Evolutionary conservation across 2,113 vertebrate genomes (phyloP).

Genomic region (Apodemus speciosus): DNA sequence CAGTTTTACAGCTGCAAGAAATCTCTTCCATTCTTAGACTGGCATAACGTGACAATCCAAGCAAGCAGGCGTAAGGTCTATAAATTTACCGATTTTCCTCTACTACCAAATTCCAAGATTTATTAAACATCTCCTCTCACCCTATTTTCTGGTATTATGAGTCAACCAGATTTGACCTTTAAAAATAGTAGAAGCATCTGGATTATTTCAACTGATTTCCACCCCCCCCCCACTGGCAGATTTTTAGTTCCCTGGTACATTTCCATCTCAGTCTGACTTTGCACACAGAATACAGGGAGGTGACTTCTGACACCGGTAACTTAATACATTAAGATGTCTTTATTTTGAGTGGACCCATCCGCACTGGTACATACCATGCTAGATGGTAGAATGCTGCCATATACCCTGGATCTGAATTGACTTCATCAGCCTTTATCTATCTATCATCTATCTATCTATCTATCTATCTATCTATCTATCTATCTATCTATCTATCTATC

Average conservation of each 20-base stretch:
- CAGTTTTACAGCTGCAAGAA: slow-evolving; percentile 80
- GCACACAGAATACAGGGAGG: neutral
- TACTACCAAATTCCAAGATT: slow-evolving; percentile 74
- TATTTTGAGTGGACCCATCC: slow-evolving; percentile 35
- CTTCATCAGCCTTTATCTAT: neutral
- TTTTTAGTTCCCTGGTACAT: slow-evolving; percentile 29
- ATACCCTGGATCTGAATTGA: slow-evolving; percentile 2
- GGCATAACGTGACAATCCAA: slow-evolving; percentile 75
- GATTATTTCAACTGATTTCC: slow-evolving; percentile 68
- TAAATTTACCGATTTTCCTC: slow-evolving; percentile 74
- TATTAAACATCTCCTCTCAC: slow-evolving; percentile 75
- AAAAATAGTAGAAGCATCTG: slow-evolving; percentile 72
- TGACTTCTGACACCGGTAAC: slow-evolving; percentile 31
- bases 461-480: no score
- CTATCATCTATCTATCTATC: neutral
- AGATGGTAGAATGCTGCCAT: slow-evolving; percentile 22
- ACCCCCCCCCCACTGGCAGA: neutral
- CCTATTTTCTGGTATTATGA: slow-evolving; percentile 59
- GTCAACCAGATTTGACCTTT: slow-evolving; percentile 74
- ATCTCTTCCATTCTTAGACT: slow-evolving; percentile 71
- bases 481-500: no score
- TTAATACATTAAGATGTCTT: slow-evolving; percentile 37
- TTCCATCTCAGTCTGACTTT: slow-evolving; percentile 37
- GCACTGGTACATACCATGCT: neutral
- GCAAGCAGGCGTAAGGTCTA: slow-evolving; percentile 53